These are phyloP conservation scores for Plecturocebus donacophilus DNA, from an alignment of 2,113 vertebrate species.

Conservation along the genomic window DNA sequence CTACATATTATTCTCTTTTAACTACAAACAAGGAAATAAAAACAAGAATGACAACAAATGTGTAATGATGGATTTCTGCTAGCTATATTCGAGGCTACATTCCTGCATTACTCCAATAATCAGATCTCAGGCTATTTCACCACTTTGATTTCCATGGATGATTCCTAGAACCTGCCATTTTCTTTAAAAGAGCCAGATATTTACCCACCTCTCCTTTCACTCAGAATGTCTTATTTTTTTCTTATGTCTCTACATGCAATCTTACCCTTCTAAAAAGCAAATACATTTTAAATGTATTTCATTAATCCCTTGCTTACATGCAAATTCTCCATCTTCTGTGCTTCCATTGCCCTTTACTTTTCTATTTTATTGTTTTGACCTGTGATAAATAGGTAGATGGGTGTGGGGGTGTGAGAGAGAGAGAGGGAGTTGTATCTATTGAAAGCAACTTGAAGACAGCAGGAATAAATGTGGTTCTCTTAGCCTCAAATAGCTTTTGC, in stretches of 20 bases:
- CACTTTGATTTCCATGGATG: neutral
- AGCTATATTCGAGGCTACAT: neutral
- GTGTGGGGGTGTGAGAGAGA: too few relatives aligned
- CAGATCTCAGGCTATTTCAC: too few relatives aligned
- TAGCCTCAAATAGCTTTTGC: neutral
- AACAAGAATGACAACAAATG: too few relatives aligned
- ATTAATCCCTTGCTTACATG: neutral
- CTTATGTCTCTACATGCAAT: neutral
- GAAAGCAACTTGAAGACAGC: neutral
- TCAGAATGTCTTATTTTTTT: neutral
- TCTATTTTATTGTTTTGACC: neutral
- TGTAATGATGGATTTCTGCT: too few relatives aligned
- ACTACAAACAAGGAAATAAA: neutral
- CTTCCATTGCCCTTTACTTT: neutral
- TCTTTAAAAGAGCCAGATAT: neutral
- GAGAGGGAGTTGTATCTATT: neutral
- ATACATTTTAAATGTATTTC: neutral
- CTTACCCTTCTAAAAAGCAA: neutral
- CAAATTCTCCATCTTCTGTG: neutral
- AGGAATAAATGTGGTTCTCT: neutral
- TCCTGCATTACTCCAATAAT: neutral
- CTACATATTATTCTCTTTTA: neutral
- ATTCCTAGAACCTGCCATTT: neutral
- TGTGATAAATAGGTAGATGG: too few relatives aligned
- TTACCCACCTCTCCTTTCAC: neutral